Evolutionary conservation across 2,113 vertebrate genomes (phyloP), one percentile per base, ranked within the genome.

Genomic region (Eubucco bourcierii): DNA sequence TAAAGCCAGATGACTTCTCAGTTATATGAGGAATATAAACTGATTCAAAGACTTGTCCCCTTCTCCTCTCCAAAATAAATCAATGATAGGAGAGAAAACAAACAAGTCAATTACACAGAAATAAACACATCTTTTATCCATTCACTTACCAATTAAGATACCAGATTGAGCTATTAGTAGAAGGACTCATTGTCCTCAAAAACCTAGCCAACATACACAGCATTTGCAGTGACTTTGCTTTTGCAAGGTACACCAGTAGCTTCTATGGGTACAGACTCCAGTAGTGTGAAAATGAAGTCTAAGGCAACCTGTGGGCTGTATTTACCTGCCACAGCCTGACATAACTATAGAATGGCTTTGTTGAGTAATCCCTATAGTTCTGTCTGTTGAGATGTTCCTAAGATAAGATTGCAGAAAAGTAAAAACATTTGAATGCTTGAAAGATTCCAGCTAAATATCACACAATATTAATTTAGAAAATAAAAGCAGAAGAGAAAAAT

Each of bases 111-210:
- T 86, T 84, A 87, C 68, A 59, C 20, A 39, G 67, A 50, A 93
- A 95, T 87, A 94, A 94, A 77, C 47, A 53, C 64, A 88, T 72
- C 24, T 94, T 95, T 94, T 92, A 90, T 87, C 93, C 75, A 84
- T 94, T 94, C 85, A 71, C 47, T 71, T 64, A 34, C 61, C 78
- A 87, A 83, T 94, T 94, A 94, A 94, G 80, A 88, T 18, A 82
- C 9, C 18, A 93, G 80, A 77, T 70, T 88, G 52, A 90, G 39
- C 87, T 90, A 82, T 92, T 91, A 91, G 67, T 37, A 33, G 56
- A 94, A 95, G 67, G 44, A 41, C 41, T 71, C 63, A 6, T 53
- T 90, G 80, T 53, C 58, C 77, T 93, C 85, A 87, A 90, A 90
- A 86, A 91, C 81, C 41, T 55, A 82, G 53, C 53, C 33, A 71